These are phyloP conservation scores for Phycodurus eques DNA, from an alignment of 2,113 vertebrate species.

Conservation along the genomic window DNA sequence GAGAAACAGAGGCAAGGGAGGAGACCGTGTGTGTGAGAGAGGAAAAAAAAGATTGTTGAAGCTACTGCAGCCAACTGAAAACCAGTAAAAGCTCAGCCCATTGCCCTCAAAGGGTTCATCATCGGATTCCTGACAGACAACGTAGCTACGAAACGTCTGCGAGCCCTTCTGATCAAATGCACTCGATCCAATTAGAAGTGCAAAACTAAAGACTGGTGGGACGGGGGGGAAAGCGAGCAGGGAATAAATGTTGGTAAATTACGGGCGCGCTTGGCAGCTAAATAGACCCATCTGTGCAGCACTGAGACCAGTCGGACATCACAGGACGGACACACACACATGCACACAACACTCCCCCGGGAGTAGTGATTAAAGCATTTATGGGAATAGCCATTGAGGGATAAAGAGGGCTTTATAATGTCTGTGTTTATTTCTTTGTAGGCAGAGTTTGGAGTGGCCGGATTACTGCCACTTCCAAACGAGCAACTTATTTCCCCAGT, in stretches of 20 bases:
- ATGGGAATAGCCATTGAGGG: slow-evolving; percentile 72
- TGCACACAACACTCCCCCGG: slow-evolving; percentile 45
- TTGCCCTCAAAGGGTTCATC: slow-evolving; percentile 16
- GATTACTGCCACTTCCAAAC: slow-evolving; percentile 67
- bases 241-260: slow-evolving; percentile 66
- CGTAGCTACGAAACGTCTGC: background rate
- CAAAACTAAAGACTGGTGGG: slow-evolving; percentile 33
- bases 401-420: slow-evolving; percentile 74
- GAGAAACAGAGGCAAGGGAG: slow-evolving; percentile 7
- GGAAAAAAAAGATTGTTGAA: slow-evolving; percentile 13
- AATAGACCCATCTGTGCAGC: slow-evolving; percentile 72
- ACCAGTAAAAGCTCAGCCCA: slow-evolving; percentile 25
- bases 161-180: slow-evolving; percentile 18
- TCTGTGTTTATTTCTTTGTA: slow-evolving; percentile 77
- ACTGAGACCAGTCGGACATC: slow-evolving; percentile 68
- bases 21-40: background rate
- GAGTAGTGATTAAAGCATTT: slow-evolving; percentile 72
- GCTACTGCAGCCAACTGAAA: slow-evolving; percentile 26
- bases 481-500: slow-evolving; percentile 50
- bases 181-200: slow-evolving; percentile 44
- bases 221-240: background rate
- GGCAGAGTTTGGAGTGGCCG: slow-evolving; percentile 67
- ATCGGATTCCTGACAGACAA: slow-evolving; percentile 13
- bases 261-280: slow-evolving; percentile 67
- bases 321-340: slow-evolving; percentile 56